These are phyloP conservation scores for Mycalesis mineus DNA, from an alignment of 2,888 invertebrate species.

Conservation along the genomic window DNA sequence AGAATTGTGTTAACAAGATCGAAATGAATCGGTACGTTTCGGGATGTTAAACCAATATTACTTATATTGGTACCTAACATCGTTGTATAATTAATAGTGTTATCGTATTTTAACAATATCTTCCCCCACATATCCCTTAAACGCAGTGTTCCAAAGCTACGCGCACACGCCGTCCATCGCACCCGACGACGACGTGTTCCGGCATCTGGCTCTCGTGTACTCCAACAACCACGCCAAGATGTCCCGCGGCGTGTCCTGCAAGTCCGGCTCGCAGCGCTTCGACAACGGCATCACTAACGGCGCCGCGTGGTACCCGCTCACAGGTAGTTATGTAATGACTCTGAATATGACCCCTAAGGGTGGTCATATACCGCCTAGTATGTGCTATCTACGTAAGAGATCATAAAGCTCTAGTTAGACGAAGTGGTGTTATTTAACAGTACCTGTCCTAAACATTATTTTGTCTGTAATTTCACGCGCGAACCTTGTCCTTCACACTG, in stretches of 20 bases:
- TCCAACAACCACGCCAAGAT: constrained; percentile 93
- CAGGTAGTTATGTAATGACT: constrained; percentile 70
- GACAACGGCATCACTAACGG: constrained; percentile 96
- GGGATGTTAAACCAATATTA: too few species aligned
- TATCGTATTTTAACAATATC: constrained; percentile 10
- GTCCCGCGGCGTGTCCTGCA: constrained; percentile 90
- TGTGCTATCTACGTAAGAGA: too few species aligned
- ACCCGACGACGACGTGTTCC: constrained; percentile 95
- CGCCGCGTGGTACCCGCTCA: constrained; percentile 94
- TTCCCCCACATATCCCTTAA: constrained; percentile 78
- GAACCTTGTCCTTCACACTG: too few species aligned
- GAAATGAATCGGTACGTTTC: too few species aligned
- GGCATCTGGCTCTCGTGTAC: constrained; percentile 89
- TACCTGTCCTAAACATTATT: too few species aligned
- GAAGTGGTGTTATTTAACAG: too few species aligned
- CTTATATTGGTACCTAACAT: constrained; percentile 4
- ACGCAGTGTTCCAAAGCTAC: constrained; percentile 91
- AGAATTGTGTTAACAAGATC: too few species aligned
- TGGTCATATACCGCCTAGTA: too few species aligned
- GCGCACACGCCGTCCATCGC: constrained; percentile 88
- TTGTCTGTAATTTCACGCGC: too few species aligned
- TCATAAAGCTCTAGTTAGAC: too few species aligned
- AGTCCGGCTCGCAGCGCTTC: constrained; percentile 85
- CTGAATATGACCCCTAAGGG: too few species aligned
- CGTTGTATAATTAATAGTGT: not conserved